Base-by-base conservation (phyloP, 2,888 invertebrate species). In the Caenorhabditis drosophilae region DNA sequence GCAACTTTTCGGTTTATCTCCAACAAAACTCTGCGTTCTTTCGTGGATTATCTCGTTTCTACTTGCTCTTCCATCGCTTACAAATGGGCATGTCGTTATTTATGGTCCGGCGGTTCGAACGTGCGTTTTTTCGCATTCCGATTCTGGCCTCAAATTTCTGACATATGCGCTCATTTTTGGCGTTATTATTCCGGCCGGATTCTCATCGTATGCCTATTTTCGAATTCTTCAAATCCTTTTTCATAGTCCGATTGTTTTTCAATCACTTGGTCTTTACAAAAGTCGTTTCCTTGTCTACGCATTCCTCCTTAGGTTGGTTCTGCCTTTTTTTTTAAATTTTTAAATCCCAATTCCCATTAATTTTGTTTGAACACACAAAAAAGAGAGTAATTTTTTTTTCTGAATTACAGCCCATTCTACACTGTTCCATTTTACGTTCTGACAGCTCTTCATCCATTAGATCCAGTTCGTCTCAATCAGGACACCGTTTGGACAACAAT, bases 171-270 rank as follows among this genome's bases (percentile, higher is more conserved):
- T 82, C 42, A 77, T 83, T 35, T 72, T 83, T n/a, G 83, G 83
- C 12, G 76, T 82, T n/a, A 58, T 80, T 41, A 67, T 79, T 36
- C 81, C 83, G 6, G 73, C 76, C 3, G 23, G 68, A 11, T 74
- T 83, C 59, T 76, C 77, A 15, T 75, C 70, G 31, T 81, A 83
- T 62, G 80, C 83, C 20, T 83, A 83, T 58, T 62, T 81, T 27
- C 75, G 82, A 27, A 79, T 83, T 2, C 71, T 83, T 15, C 80
- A 75, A 47, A 83, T 81, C 12, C 74, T 83, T 31, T 83, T 82
- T 51, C 83, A 83, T 68, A 73, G 75, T 23, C 83, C 83, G 6
- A 79, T 83, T 45, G 83, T 83, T 15, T 83, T 83, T 59, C 80
- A 83, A 59, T 76, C 79, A 9, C 67, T 83, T 34, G 83, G 83